phyloP scores from a whole-genome alignment of 2,797 vertebrate genomes.

The Megalops cyprinoides region DNA sequence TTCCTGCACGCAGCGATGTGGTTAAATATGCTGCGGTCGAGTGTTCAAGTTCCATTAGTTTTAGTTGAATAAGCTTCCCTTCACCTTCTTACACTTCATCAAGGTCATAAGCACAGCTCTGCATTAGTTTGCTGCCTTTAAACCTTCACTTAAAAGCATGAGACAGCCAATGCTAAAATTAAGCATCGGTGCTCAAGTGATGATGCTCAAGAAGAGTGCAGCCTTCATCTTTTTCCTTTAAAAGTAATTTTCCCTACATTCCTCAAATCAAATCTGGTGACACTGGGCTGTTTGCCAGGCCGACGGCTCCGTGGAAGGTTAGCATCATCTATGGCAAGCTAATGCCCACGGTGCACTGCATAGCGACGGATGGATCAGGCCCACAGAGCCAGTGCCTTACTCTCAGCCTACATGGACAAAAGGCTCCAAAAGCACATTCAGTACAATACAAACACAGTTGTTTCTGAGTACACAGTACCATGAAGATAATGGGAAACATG shows the following conservation, averaged over 20 bases:
- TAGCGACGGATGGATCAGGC: background rate
- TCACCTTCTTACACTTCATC: background rate
- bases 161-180: background rate
- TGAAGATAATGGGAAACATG: no score
- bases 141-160: conserved; percentile 11
- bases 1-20: background rate
- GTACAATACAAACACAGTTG: no score
- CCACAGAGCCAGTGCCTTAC: background rate
- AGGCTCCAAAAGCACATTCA: no score
- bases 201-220: background rate
- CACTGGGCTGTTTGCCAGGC: background rate
- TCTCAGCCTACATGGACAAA: background rate
- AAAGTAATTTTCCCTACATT: background rate
- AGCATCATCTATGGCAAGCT: background rate
- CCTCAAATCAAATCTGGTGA: background rate
- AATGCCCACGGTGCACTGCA: background rate
- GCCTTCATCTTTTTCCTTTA: background rate
- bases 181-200: background rate
- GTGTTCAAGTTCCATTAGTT: background rate
- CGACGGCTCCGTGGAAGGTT: background rate
- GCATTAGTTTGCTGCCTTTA: background rate
- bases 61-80: background rate
- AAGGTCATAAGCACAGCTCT: background rate
- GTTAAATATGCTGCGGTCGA: background rate
- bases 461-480: no score